phyloP scores from a whole-genome alignment of 1,140 invertebrate species.

The Calliopsis andreniformis region DNA sequence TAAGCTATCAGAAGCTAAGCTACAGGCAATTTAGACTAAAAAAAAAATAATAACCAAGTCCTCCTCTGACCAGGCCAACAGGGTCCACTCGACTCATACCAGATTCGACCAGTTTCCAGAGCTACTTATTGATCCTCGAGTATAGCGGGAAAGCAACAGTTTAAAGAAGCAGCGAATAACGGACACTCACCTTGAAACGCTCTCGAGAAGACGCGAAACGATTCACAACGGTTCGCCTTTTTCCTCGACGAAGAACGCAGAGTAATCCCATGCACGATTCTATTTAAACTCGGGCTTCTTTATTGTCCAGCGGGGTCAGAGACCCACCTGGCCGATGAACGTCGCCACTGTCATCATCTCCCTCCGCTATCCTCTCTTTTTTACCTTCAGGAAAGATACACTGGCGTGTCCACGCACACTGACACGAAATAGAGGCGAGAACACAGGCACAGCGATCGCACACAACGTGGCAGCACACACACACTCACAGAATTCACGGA shows the following conservation, averaged over 20 bases:
- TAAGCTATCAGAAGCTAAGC: no score
- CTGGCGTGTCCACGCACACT: not conserved
- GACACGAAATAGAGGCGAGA: not conserved
- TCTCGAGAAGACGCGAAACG: not conserved
- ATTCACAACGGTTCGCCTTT: not conserved
- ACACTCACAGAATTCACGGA: conserved; percentile 40
- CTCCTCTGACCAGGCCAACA: not conserved
- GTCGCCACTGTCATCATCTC: conserved; percentile 48
- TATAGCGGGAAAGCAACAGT: not conserved
- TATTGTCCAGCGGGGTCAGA: conserved; percentile 48
- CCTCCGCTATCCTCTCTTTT: conserved; percentile 7
- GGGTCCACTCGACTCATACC: not conserved
- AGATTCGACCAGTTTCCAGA: not conserved
- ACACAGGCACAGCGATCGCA: not conserved
- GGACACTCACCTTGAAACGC: conserved; percentile 8
- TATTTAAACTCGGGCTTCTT: conserved; percentile 5
- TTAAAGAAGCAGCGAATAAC: not conserved
- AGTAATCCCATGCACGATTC: not conserved
- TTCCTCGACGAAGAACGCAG: not conserved
- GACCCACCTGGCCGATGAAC: conserved; percentile 54
- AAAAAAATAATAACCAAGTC: no score
- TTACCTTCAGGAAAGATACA: conserved; percentile 21
- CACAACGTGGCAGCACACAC: not conserved
- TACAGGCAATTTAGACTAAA: no score
- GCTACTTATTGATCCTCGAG: conserved; percentile 19